phyloP scores from a whole-genome alignment of 1,140 invertebrate species.

The Megalopta genalis region DNA sequence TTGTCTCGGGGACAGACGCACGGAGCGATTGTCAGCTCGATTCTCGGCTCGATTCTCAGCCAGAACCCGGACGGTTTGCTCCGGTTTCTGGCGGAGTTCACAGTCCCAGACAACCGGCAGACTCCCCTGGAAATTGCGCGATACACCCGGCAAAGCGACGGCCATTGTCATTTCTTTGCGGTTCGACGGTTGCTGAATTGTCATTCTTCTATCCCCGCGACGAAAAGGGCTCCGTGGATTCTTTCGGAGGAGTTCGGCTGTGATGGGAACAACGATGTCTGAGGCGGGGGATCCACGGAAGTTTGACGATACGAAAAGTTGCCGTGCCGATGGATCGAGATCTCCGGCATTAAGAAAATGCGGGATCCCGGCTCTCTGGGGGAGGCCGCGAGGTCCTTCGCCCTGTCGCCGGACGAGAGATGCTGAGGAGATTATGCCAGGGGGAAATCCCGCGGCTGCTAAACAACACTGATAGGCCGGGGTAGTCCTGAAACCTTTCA shows the following conservation, averaged over 20 bases:
- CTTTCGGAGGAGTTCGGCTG: no score
- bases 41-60: neutral
- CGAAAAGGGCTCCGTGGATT: no score
- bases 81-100: neutral
- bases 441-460: conserved; percentile 5
- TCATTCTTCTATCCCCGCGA: no score
- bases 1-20: conserved; percentile 3
- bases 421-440: conserved; percentile 35
- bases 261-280: no score
- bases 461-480: conserved; percentile 18
- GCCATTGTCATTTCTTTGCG: neutral
- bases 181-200: neutral
- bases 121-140: neutral
- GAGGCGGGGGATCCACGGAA: neutral
- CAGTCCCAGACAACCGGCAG: neutral
- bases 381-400: conserved; percentile 39
- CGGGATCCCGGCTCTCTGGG: conserved; percentile 56
- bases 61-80: neutral
- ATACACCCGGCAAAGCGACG: neutral
- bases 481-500: neutral
- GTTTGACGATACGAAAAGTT: conserved; percentile 33
- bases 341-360: conserved; percentile 66
- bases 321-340: conserved; percentile 56
- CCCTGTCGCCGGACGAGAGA: conserved; percentile 51
- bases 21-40: neutral